Evolutionary conservation across 2,113 vertebrate genomes (phyloP), one percentile per base, ranked within the genome.

Genomic region (Pygoscelis antarcticus): DNA sequence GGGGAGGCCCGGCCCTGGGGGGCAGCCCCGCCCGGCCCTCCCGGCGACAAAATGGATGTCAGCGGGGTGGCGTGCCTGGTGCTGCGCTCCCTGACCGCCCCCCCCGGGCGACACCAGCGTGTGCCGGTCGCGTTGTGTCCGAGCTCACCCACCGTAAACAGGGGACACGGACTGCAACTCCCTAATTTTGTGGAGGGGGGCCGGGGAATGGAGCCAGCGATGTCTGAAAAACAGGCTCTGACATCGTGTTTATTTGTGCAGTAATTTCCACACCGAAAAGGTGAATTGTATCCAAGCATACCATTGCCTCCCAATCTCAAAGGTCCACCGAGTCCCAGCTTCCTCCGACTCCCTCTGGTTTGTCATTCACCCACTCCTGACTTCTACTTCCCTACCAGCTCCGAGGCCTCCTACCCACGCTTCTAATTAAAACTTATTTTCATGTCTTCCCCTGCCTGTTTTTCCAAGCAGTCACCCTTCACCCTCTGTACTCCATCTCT

Each of bases 111-210:
- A 16, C 62, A 27, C 30, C 38, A 17, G 21, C 14, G 9, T 27
- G 32, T 51, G n/a, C 18, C 7, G 6, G 29, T 29, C 61, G 19
- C 36, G 4, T 20, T 4, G 42, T 13, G 62, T 34, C 40, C 21
- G 6, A 54, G 42, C 52, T 26, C 36, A 2, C 36, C 21, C 21
- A 6, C 42, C 2, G 1, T 4, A 0, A 58, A 5, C 13, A 2
- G 29, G 26, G 16, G 14, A 30, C 34, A 7, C 1, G 8, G 47
- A 3, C 40, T 7, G 51, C 65, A 10, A 13, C 40, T 64, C 4
- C 11, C 21, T 8, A 3, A 9, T 20, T n/a, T 7, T 4, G 1
- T 0, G 47, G 20, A 2, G 29, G 21, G 11, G 16, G 7, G 0
- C 1, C 6, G 1, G 13, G 12, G 19, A 27, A 8, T 2, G 2